Evolutionary conservation across 2,888 invertebrate genomes (phyloP).

Genomic region (Eudemis profundana): DNA sequence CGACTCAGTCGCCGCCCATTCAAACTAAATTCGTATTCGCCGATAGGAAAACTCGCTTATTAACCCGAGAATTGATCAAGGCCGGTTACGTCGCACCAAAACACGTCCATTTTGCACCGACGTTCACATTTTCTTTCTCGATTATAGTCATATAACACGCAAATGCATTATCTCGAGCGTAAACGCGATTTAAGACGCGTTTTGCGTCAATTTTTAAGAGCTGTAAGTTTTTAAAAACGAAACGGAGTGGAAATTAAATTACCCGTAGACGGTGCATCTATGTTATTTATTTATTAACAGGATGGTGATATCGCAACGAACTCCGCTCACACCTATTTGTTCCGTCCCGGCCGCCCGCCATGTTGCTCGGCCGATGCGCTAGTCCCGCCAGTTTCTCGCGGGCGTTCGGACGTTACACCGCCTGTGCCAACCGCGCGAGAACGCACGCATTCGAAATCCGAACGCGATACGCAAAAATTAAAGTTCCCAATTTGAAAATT

Average conservation of each 20-base stretch:
- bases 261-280: constrained; percentile 56
- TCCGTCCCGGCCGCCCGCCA: constrained; percentile 70
- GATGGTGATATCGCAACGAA: constrained; percentile 73
- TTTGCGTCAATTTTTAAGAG: neutral
- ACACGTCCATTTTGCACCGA: constrained; percentile 17
- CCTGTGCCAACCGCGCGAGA: constrained; percentile 54
- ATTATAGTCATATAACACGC: constrained; percentile 4
- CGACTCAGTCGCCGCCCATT: constrained; percentile 28
- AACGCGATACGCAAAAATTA: constrained; percentile 45
- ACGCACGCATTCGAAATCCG: constrained; percentile 47
- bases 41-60: constrained; percentile 31
- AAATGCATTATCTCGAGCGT: neutral
- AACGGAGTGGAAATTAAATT: neutral
- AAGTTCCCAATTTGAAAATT: constrained; percentile 44
- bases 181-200: neutral
- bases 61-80: constrained; percentile 37
- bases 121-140: constrained; percentile 24
- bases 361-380: constrained; percentile 65
- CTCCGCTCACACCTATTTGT: constrained; percentile 71
- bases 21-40: constrained; percentile 3
- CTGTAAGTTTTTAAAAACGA: neutral
- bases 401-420: constrained; percentile 70
- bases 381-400: constrained; percentile 79
- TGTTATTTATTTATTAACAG: constrained; percentile 79
- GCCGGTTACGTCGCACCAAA: constrained; percentile 29